Conservation (phyloP, 2,888 invertebrate species). For the Thera obeliscata region DNA sequence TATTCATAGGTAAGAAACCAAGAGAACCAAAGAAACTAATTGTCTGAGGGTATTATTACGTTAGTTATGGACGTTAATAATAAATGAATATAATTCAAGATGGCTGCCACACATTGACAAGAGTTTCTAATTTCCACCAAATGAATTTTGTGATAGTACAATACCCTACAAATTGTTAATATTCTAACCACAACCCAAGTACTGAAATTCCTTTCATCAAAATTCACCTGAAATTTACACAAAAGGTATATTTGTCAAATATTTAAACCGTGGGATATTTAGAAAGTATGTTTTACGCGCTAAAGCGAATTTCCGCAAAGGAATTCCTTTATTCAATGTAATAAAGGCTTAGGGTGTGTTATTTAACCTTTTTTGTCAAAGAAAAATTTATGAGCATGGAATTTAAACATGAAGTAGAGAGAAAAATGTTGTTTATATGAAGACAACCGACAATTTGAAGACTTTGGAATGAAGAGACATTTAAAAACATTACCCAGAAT, state of each 20-base stretch:
- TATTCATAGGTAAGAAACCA: no score
- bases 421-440: not conserved
- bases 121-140: not conserved
- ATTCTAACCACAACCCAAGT: not conserved
- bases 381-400: conserved; percentile 10
- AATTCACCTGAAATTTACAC: conserved; percentile 13
- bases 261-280: conserved; percentile 18
- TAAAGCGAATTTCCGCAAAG: conserved; percentile 24
- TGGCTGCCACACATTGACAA: not conserved
- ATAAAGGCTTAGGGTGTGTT: conserved; percentile 28
- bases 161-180: not conserved
- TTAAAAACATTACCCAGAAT: no score
- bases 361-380: conserved; percentile 25
- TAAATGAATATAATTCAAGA: not conserved
- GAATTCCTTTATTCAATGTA: conserved; percentile 31
- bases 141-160: not conserved
- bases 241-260: conserved; percentile 25
- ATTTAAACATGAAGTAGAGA: conserved; percentile 4
- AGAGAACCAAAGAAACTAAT: no score
- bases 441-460: not conserved
- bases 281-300: conserved; percentile 13
- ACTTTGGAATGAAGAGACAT: no score
- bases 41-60: no score
- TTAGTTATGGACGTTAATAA: no score
- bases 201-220: conserved; percentile 3